Conservation (phyloP, 1,140 invertebrate species). For the Drosophila mojavensis region DNA sequence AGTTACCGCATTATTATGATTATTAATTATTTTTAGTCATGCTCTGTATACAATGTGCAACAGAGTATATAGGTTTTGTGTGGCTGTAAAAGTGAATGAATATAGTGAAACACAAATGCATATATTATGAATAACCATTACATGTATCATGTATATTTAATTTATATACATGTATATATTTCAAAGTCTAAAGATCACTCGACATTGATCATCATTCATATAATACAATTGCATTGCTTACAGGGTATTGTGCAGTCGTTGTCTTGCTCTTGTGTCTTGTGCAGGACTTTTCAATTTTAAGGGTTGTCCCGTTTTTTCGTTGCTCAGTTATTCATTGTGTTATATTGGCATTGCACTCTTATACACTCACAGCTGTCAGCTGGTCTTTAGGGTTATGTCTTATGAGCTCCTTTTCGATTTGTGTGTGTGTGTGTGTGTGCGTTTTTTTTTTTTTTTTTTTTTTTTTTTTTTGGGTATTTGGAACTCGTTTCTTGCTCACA, state of each 20-base stretch:
- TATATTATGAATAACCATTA: neutral
- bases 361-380: slow-evolving; percentile 32
- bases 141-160: neutral
- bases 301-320: slow-evolving; percentile 46
- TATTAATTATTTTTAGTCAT: too few species aligned
- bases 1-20: too few species aligned
- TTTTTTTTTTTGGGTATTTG: slow-evolving; percentile 26
- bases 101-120: neutral
- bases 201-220: too few species aligned
- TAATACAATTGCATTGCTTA: neutral
- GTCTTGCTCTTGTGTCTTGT: neutral
- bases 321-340: slow-evolving; percentile 13
- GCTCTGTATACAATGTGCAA: too few species aligned
- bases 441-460: slow-evolving; percentile 16
- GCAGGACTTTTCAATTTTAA: slow-evolving; percentile 14
- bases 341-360: slow-evolving; percentile 10
- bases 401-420: slow-evolving; percentile 28
- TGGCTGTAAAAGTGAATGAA: neutral
- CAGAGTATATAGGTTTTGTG: too few species aligned
- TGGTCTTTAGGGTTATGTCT: slow-evolving; percentile 60
- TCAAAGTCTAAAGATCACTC: too few species aligned
- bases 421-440: neutral
- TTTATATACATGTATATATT: too few species aligned
- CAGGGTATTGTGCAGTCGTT: neutral
- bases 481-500: slow-evolving; percentile 38